A percentile compares a stretch with the other conserved stretches of the same genome.
These are phyloP conservation scores for Hirundo rustica DNA, from an alignment of 2,797 vertebrate genomes.

Conservation along the genomic window DNA sequence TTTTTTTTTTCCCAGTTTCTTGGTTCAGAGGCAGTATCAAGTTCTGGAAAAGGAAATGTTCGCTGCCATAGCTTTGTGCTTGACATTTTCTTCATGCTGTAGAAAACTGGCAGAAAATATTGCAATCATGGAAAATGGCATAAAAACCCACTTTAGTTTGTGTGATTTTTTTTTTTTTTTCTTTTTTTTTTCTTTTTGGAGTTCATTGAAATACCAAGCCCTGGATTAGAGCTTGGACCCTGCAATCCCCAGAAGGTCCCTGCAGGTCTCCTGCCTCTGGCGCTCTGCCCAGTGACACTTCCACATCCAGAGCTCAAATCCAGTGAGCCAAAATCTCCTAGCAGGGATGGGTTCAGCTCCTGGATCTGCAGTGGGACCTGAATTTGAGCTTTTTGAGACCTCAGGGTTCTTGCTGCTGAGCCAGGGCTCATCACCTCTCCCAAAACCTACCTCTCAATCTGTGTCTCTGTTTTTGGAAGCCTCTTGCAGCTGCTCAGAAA, in stretches of 20 bases:
- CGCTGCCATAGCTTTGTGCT: neutral
- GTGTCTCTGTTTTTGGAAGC: neutral
- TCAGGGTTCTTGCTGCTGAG: neutral
- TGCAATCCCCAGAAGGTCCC: neutral
- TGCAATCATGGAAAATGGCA: neutral
- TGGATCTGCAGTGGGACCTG: neutral
- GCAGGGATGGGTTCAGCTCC: neutral
- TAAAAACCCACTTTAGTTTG: neutral
- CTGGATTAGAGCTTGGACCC: neutral
- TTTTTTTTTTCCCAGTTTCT: neutral
- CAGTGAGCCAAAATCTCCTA: neutral
- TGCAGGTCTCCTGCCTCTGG: neutral
- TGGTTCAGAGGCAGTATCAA: neutral
- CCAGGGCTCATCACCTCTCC: neutral
- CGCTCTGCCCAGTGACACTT: neutral
- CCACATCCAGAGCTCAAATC: neutral
- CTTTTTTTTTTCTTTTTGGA: neutral
- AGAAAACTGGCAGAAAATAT: neutral
- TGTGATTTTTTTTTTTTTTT: neutral
- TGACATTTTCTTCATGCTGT: neutral
- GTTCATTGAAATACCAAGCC: neutral
- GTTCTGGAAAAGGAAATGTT: neutral
- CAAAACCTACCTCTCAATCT: neutral
- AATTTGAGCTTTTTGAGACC: neutral
- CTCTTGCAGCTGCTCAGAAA: neutral